Percentiles rank a stretch among this genome's conserved stretches.
phyloP scores from a whole-genome alignment of 2,888 invertebrate species.

The Capitulum mitella region DNA sequence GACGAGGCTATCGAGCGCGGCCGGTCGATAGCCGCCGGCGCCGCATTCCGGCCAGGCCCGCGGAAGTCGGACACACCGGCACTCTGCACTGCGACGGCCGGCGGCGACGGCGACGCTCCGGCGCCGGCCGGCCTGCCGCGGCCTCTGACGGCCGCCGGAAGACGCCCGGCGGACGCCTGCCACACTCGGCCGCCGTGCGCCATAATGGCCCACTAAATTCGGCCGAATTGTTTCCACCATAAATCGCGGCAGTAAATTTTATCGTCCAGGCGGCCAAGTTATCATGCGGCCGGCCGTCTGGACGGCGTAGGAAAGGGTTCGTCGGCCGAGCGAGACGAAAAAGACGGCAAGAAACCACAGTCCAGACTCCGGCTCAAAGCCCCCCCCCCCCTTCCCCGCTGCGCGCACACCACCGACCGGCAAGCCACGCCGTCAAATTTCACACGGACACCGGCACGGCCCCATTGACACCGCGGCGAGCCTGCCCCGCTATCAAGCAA shows the following conservation, averaged over 20 bases:
- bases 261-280: not conserved
- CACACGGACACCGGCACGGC: no score
- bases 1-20: not conserved
- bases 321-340: no score
- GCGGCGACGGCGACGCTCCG: not conserved
- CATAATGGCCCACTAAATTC: slow-evolving; percentile 16
- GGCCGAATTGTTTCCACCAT: not conserved
- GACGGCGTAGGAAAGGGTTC: no score
- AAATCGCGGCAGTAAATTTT: slow-evolving; percentile 2
- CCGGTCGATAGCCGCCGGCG: not conserved
- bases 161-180: not conserved
- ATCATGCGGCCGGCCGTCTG: not conserved
- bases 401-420: no score
- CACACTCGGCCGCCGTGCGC: not conserved
- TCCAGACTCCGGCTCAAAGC: no score
- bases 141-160: not conserved
- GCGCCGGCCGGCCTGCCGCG: not conserved
- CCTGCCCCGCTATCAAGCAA: not conserved
- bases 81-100: not conserved
- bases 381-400: no score
- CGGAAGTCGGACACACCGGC: not conserved
- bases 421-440: no score
- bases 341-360: no score
- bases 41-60: not conserved
- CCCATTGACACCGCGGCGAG: no score